phyloP scores from a whole-genome alignment of 2,797 vertebrate species.

The Clamator glandarius region DNA sequence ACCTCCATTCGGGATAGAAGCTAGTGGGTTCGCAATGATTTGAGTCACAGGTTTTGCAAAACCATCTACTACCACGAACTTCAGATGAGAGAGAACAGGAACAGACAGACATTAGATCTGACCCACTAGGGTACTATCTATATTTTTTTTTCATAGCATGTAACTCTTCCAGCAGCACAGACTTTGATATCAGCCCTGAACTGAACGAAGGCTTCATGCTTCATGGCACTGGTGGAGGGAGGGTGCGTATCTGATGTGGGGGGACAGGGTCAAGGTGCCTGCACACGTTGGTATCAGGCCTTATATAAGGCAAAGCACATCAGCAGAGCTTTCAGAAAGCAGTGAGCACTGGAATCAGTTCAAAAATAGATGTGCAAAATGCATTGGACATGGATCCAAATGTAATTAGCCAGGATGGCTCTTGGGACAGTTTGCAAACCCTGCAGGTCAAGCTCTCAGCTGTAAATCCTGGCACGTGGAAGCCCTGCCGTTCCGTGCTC shows the following conservation, averaged over 20 bases:
- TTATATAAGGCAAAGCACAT: neutral
- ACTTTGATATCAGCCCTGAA: neutral
- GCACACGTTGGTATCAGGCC: neutral
- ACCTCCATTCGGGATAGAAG: neutral
- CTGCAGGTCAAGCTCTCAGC: constrained; percentile 4
- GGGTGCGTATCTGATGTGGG: neutral
- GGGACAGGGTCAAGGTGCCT: neutral
- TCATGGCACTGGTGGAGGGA: rapidly evolving
- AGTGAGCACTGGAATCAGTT: neutral
- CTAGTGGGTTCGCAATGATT: neutral
- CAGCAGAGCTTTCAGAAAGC: neutral
- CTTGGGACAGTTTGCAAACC: neutral
- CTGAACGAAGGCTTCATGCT: neutral
- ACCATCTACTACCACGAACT: neutral
- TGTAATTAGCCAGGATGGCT: neutral
- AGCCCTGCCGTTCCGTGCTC: neutral
- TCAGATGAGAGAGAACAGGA: constrained; percentile 14
- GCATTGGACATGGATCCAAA: neutral
- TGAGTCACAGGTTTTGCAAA: neutral
- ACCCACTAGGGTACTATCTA: neutral
- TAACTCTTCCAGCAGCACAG: neutral
- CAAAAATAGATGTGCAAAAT: neutral
- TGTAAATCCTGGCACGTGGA: neutral
- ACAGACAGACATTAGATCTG: neutral
- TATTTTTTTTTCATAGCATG: neutral